Evolutionary conservation across 2,113 vertebrate species (phyloP).

Genomic region (Neogale vison): DNA sequence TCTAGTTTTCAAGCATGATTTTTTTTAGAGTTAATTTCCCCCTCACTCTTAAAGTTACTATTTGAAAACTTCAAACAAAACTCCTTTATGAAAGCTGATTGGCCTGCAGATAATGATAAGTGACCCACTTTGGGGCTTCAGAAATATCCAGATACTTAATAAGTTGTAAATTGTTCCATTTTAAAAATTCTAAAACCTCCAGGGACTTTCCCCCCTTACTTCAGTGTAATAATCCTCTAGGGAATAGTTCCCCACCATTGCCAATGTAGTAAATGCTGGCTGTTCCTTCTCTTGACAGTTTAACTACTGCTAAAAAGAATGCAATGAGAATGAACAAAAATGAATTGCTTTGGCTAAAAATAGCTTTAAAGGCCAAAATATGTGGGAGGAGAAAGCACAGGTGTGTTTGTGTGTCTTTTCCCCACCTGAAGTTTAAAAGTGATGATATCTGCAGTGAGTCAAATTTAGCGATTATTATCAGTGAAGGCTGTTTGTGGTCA

Average conservation of each 20-base stretch:
- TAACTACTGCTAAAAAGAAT: conserved; percentile 30
- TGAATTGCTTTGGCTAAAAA: conserved; percentile 26
- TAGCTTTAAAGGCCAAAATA: background rate
- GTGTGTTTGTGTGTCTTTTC: background rate
- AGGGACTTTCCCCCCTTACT: background rate
- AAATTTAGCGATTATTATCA: background rate
- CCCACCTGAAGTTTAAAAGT: background rate
- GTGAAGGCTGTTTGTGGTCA: background rate
- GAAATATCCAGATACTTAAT: background rate
- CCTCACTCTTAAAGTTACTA: conserved; percentile 19
- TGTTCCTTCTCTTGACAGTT: background rate
- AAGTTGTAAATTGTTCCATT: background rate
- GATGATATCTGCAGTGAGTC: background rate
- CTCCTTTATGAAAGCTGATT: background rate
- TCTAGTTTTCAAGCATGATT: background rate
- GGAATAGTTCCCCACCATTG: background rate
- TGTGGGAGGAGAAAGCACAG: background rate
- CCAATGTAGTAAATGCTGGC: background rate
- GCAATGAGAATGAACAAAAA: background rate
- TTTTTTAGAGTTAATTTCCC: background rate
- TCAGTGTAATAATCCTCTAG: background rate
- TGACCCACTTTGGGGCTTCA: background rate
- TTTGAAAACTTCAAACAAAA: conserved; percentile 38
- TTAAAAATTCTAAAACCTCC: conserved; percentile 40
- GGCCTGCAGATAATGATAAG: conserved; percentile 1